phyloP scores from a whole-genome alignment of 2,797 vertebrate species.

The Pipistrellus nathusii region DNA sequence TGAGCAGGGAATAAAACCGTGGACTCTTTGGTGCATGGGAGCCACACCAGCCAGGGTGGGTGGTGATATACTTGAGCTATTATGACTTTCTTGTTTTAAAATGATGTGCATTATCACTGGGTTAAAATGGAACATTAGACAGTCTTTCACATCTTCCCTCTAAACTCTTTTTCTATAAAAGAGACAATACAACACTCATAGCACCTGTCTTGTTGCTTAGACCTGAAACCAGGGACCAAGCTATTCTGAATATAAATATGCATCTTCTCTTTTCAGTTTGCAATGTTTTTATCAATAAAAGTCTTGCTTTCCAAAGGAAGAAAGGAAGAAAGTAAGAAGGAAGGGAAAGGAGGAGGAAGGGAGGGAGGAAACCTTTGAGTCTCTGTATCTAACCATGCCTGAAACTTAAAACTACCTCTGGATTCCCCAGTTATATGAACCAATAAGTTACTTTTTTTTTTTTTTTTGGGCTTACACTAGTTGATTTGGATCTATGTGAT shows the following conservation, averaged over 20 bases:
- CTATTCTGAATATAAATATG: constrained; percentile 28
- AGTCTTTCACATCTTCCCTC: background rate
- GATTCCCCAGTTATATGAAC: background rate
- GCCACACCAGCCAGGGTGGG: background rate
- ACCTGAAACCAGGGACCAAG: constrained; percentile 17
- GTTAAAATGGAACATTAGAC: background rate
- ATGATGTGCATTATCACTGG: background rate
- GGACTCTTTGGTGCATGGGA: background rate
- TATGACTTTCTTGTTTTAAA: constrained; percentile 6
- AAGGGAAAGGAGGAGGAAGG: background rate
- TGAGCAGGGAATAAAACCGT: no score
- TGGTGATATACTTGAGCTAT: background rate
- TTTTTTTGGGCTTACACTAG: constrained; percentile 36
- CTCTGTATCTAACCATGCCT: background rate
- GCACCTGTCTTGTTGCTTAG: background rate
- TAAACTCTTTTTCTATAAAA: background rate
- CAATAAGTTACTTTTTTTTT: background rate
- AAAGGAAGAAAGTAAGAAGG: background rate
- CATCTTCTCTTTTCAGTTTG: constrained; percentile 37
- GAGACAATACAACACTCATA: background rate
- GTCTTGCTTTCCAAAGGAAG: background rate
- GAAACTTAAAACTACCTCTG: background rate
- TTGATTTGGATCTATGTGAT: constrained; percentile 2
- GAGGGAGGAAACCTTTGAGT: background rate
- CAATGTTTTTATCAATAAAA: constrained; percentile 68